Conservation (phyloP, 2,797 vertebrate genomes). For the Aythya fuligula region DNA sequence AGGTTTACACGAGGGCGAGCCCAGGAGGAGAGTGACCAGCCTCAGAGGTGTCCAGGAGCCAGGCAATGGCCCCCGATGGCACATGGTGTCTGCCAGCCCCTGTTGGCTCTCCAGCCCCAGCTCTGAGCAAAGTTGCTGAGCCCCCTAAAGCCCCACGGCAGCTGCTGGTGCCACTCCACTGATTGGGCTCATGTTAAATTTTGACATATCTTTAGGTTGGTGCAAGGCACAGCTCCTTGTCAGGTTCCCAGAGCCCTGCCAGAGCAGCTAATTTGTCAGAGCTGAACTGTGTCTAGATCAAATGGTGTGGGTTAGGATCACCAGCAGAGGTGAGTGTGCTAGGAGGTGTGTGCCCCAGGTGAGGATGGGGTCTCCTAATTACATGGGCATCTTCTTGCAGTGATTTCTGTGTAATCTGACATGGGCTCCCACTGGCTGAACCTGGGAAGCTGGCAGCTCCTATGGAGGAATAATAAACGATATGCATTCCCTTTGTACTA, state of each 20-base stretch:
- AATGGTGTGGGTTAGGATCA: not conserved
- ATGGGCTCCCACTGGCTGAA: not conserved
- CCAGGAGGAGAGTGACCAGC: not conserved
- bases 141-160: not conserved
- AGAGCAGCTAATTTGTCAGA: conserved; percentile 17
- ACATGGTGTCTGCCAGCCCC: not conserved
- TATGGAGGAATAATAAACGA: not conserved
- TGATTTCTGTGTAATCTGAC: not conserved
- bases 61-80: not conserved
- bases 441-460: not conserved
- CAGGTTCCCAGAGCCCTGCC: conserved; percentile 1
- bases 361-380: not conserved
- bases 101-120: not conserved
- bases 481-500: accelerated
- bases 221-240: not conserved
- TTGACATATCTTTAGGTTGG: not conserved
- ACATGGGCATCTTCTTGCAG: not conserved
- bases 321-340: not conserved
- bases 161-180: not conserved
- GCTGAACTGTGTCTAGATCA: not conserved
- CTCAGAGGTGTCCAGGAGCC: not conserved
- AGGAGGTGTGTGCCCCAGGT: not conserved
- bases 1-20: not conserved
- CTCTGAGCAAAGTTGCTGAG: not conserved
- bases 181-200: not conserved